phyloP scores from a whole-genome alignment of 2,888 invertebrate species.

The Operophtera brumata region DNA sequence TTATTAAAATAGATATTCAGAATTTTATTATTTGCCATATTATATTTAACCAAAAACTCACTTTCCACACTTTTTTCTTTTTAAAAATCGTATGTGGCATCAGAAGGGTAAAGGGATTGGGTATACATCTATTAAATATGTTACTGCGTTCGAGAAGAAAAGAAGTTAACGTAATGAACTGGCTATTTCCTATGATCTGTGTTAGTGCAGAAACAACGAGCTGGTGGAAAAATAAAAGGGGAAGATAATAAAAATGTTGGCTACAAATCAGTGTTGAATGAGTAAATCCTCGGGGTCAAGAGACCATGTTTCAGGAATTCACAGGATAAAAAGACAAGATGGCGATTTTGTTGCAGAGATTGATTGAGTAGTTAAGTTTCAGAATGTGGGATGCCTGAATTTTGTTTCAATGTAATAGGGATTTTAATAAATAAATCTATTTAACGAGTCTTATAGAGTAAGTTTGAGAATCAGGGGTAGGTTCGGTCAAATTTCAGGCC shows the following conservation, averaged over 20 bases:
- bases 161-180: not conserved
- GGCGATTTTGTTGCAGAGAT: constrained; percentile 1
- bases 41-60: no score
- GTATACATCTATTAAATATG: no score
- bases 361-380: not conserved
- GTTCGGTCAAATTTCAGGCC: no score
- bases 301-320: constrained; percentile 39
- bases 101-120: no score
- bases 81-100: no score
- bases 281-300: constrained; percentile 45
- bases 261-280: constrained; percentile 55
- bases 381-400: not conserved
- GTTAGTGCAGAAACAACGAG: constrained; percentile 21
- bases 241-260: constrained; percentile 51
- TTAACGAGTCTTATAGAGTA: no score
- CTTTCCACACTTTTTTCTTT: no score
- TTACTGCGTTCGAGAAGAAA: not conserved
- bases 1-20: no score
- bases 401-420: not conserved
- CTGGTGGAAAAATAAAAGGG: constrained; percentile 35
- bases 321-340: constrained; percentile 14
- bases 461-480: no score
- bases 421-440: not conserved
- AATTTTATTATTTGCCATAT: no score
- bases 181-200: not conserved